Percentiles rank a stretch among this genome's conserved stretches.
phyloP scores from a whole-genome alignment of 2,797 vertebrate genomes.

The Neomorphus geoffroyi region DNA sequence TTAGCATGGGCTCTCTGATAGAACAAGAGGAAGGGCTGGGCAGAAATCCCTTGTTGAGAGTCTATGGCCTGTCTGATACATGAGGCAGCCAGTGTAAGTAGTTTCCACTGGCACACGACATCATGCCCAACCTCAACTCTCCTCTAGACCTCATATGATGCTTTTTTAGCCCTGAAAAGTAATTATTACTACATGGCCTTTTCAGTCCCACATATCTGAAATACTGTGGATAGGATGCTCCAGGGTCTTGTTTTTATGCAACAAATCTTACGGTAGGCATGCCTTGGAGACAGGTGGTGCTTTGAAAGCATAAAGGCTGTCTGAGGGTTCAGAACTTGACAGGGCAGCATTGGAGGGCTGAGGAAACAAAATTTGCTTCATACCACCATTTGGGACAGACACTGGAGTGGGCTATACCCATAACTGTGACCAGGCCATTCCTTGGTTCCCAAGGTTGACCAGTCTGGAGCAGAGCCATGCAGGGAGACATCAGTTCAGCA shows the following conservation, averaged over 20 bases:
- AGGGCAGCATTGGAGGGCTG: neutral
- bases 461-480: neutral
- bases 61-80: accelerated
- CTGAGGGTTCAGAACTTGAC: neutral
- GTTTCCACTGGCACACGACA: neutral
- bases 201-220: neutral
- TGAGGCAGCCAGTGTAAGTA: neutral
- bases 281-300: neutral
- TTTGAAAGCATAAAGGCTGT: neutral
- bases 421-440: neutral
- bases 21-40: neutral
- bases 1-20: too few relatives aligned
- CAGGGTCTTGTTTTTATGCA: neutral
- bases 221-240: neutral
- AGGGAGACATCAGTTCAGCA: neutral
- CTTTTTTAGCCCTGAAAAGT: neutral
- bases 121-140: neutral
- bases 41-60: neutral
- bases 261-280: neutral
- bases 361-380: neutral
- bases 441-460: neutral
- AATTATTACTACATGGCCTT: neutral
- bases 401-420: neutral
- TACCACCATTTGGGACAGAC: neutral
- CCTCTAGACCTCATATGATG: neutral